Evolutionary conservation across 2,113 vertebrate species (phyloP).

Genomic region (Labeo rohita): DNA sequence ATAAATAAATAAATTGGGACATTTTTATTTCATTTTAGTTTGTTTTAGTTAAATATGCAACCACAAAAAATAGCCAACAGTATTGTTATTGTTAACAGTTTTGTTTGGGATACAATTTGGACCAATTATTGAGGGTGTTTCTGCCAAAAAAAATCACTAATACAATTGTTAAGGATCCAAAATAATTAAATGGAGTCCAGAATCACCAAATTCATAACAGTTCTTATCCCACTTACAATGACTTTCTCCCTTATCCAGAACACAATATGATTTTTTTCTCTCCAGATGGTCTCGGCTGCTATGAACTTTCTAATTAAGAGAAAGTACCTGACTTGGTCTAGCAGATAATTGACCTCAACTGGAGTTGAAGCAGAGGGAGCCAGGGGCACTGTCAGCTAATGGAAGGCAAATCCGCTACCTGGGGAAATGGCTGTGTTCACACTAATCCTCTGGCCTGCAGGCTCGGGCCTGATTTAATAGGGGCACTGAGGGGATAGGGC

Average conservation of each 20-base stretch:
- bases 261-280: constrained; percentile 9
- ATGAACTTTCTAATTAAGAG: constrained; percentile 68
- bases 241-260: not conserved
- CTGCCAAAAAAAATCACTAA: not conserved
- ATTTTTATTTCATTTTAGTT: too few relatives aligned
- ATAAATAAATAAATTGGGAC: too few relatives aligned
- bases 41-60: not conserved
- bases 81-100: not conserved
- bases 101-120: not conserved
- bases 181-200: not conserved
- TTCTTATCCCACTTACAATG: not conserved
- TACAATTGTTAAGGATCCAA: not conserved
- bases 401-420: constrained; percentile 83
- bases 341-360: constrained; percentile 77
- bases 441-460: constrained; percentile 81
- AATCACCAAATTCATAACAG: not conserved
- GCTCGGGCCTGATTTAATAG: constrained; percentile 76
- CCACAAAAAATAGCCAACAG: too few relatives aligned
- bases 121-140: not conserved
- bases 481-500: constrained; percentile 60
- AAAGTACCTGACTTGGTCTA: constrained; percentile 64
- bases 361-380: constrained; percentile 73
- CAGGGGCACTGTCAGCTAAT: constrained; percentile 78
- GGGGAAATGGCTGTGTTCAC: constrained; percentile 80
- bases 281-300: constrained; percentile 55